phyloP scores from a whole-genome alignment of 2,113 vertebrate species.

The Prolemur simus region DNA sequence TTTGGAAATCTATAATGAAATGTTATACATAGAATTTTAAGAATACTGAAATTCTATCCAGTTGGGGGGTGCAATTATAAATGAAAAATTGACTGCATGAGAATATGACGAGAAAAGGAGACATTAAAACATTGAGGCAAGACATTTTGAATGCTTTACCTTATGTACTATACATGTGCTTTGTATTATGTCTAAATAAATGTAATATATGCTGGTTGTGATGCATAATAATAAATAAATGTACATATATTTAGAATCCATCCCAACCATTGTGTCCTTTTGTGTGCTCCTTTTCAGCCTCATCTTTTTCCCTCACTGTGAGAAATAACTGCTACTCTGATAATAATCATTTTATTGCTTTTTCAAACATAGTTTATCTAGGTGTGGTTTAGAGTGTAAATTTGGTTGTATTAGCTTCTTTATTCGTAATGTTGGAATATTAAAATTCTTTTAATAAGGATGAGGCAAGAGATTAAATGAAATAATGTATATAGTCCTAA shows the following conservation, averaged over 20 bases:
- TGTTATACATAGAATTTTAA: neutral
- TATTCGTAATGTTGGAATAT: neutral
- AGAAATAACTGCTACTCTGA: neutral
- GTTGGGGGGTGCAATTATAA: neutral
- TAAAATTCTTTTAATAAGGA: neutral
- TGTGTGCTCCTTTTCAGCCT: neutral
- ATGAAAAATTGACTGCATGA: neutral
- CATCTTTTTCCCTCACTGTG: neutral
- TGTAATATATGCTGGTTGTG: neutral
- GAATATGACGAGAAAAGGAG: neutral
- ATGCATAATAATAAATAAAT: neutral
- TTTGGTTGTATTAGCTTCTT: neutral
- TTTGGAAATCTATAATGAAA: neutral
- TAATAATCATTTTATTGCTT: neutral
- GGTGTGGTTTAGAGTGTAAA: neutral
- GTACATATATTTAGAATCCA: neutral
- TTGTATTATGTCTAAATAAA: neutral
- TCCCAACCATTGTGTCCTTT: neutral
- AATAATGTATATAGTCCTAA: neutral
- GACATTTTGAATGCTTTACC: neutral
- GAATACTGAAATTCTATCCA: neutral
- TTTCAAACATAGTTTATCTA: neutral
- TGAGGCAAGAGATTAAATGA: neutral
- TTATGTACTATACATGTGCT: neutral
- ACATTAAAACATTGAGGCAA: neutral